A percentile compares a stretch with the other conserved stretches of the same genome.
Evolutionary conservation across 2,797 vertebrate genomes (phyloP).

Genomic region (Chaetodon trifasciatus): DNA sequence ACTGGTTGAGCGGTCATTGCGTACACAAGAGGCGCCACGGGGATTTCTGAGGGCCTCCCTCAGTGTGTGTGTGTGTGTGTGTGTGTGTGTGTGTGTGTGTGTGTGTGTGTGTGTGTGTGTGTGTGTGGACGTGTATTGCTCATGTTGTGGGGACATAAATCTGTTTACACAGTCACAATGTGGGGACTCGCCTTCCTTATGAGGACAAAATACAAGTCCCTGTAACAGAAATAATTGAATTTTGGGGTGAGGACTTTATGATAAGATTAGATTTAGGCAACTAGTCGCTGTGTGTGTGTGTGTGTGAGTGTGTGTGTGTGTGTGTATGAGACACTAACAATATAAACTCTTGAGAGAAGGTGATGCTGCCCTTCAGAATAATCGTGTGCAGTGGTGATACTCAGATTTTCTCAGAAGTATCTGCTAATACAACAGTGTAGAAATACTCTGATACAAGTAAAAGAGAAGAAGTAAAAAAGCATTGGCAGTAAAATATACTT

Average conservation of each 20-base stretch:
- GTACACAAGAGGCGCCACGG: slow-evolving; percentile 58
- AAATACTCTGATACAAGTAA: background rate
- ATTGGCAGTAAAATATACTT: background rate
- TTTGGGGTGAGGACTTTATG: no score
- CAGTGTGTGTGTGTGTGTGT: slow-evolving; percentile 20
- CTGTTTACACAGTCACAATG: no score
- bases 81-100: slow-evolving; percentile 20
- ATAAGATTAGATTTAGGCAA: no score
- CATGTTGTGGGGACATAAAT: no score
- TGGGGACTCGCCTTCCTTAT: no score
- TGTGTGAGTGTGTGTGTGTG: slow-evolving; percentile 10
- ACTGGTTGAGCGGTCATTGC: slow-evolving; percentile 55
- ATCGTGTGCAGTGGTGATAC: background rate
- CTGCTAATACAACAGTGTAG: background rate
- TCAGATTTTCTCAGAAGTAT: background rate
- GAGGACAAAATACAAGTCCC: no score
- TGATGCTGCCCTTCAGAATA: slow-evolving; percentile 33
- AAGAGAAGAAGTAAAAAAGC: background rate
- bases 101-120: slow-evolving; percentile 15
- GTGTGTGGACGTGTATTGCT: background rate
- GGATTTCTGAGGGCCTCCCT: slow-evolving; percentile 64
- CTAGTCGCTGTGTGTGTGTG: slow-evolving; percentile 10
- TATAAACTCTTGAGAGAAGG: slow-evolving; percentile 12
- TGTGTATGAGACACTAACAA: slow-evolving; percentile 43
- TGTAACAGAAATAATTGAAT: no score